Conservation (phyloP, 2,888 invertebrate genomes). For the Mythimna loreyi region DNA sequence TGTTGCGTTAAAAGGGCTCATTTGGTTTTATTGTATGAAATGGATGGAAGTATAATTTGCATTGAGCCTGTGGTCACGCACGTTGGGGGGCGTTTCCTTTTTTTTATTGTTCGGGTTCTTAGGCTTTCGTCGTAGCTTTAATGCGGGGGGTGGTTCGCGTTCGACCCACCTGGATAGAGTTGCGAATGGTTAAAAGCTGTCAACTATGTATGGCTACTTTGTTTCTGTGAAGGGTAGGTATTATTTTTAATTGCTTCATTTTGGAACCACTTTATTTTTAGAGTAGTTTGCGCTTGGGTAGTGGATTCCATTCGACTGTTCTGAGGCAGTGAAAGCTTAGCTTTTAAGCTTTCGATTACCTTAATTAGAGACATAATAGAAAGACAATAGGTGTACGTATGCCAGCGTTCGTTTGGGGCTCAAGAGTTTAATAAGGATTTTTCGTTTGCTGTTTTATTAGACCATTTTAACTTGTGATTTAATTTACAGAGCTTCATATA, state of each 20-base stretch:
- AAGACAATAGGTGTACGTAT: too few relatives aligned
- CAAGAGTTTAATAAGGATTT: conserved; percentile 41
- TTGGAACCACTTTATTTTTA: conserved; percentile 52
- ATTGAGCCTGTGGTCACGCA: conserved; percentile 89
- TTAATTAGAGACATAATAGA: too few relatives aligned
- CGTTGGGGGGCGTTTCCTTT: conserved; percentile 80
- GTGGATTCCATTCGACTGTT: conserved; percentile 29
- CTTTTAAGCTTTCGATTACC: too few relatives aligned
- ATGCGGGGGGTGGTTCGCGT: conserved; percentile 74
- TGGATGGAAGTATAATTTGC: conserved; percentile 89
- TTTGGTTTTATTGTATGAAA: conserved; percentile 89
- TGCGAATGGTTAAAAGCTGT: conserved; percentile 65
- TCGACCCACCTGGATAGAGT: conserved; percentile 67
- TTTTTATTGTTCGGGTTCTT: conserved; percentile 85
- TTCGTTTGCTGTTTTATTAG: conserved; percentile 11
- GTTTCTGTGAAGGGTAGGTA: conserved; percentile 57
- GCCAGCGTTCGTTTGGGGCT: too few relatives aligned
- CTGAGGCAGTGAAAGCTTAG: conserved; percentile 22
- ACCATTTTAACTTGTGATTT: neutral
- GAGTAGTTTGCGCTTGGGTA: conserved; percentile 33
- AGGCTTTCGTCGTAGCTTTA: conserved; percentile 81
- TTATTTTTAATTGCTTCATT: conserved; percentile 64
- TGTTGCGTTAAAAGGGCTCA: conserved; percentile 90
- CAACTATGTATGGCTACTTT: conserved; percentile 57
- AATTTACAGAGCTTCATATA: neutral